Percentiles rank a stretch among this genome's conserved stretches.
Evolutionary conservation across 2,888 invertebrate species (phyloP).

Genomic region (Willowsia nigromaculata): DNA sequence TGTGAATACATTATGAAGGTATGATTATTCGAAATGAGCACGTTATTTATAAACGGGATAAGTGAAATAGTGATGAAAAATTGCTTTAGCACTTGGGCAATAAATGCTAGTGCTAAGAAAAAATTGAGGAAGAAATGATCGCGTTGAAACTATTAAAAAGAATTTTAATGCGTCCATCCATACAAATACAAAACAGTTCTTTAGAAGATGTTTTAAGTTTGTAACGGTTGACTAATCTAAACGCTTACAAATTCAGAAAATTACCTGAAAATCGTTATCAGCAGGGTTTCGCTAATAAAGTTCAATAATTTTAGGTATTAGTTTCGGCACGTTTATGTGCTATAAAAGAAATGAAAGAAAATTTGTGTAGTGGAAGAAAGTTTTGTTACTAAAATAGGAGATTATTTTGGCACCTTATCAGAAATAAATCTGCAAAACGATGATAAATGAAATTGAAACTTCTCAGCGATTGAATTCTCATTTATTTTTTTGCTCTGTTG

Average conservation of each 20-base stretch:
- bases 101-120: neutral
- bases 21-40: slow-evolving; percentile 50
- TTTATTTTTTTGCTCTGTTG: slow-evolving; percentile 71
- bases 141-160: neutral
- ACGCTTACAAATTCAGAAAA: slow-evolving; percentile 49
- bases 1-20: neutral
- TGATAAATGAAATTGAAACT: no score
- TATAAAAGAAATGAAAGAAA: neutral
- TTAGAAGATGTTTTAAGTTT: no score
- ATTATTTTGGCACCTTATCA: slow-evolving; percentile 1
- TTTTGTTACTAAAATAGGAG: neutral
- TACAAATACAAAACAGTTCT: neutral
- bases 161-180: neutral
- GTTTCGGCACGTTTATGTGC: neutral
- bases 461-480: slow-evolving; percentile 63
- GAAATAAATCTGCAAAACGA: neutral
- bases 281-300: neutral
- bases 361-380: neutral
- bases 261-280: neutral
- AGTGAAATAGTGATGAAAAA: slow-evolving; percentile 65
- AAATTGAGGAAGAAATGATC: slow-evolving; percentile 19
- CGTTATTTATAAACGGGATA: slow-evolving; percentile 52
- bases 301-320: slow-evolving; percentile 33
- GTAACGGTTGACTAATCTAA: slow-evolving; percentile 27
- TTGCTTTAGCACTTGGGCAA: slow-evolving; percentile 60